These are phyloP conservation scores for Catalaphyllia jardinei DNA, from an alignment of 64 coral and sea anemone species.

Conservation along the genomic window DNA sequence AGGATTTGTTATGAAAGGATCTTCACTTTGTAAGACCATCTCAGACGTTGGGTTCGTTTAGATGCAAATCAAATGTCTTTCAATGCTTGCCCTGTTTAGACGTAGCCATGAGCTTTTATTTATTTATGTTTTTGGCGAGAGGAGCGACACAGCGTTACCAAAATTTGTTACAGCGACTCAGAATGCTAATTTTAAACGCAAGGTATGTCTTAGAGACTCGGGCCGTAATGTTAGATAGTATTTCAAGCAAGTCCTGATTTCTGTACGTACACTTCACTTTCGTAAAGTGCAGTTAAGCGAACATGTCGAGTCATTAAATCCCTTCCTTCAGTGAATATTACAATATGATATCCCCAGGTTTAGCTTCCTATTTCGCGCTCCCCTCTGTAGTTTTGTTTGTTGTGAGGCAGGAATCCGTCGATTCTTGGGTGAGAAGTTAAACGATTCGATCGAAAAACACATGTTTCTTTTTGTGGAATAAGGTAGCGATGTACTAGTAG, in stretches of 20 bases:
- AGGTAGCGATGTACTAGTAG: neutral
- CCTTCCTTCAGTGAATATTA: neutral
- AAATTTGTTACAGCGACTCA: slow-evolving; percentile 27
- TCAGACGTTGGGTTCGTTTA: neutral
- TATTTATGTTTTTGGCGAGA: slow-evolving; percentile 31
- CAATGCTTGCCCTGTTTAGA: neutral
- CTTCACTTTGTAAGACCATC: neutral
- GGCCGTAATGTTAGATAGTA: neutral
- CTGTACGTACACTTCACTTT: slow-evolving; percentile 1
- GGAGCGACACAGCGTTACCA: slow-evolving; percentile 20
- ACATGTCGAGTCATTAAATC: neutral
- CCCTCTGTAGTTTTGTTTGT: neutral
- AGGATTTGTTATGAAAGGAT: slow-evolving; percentile 8
- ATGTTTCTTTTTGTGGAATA: neutral
- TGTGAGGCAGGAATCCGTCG: no score
- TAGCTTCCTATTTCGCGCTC: neutral
- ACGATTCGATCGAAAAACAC: neutral
- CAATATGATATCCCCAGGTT: neutral
- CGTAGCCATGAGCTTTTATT: slow-evolving; percentile 46
- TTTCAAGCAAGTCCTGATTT: neutral
- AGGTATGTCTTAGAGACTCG: neutral
- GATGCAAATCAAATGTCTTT: slow-evolving; percentile 44
- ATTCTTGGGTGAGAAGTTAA: neutral
- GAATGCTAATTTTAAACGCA: neutral
- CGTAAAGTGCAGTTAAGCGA: neutral